These are phyloP conservation scores for Psilopogon haemacephalus DNA, from an alignment of 2,113 vertebrate genomes.

Conservation along the genomic window DNA sequence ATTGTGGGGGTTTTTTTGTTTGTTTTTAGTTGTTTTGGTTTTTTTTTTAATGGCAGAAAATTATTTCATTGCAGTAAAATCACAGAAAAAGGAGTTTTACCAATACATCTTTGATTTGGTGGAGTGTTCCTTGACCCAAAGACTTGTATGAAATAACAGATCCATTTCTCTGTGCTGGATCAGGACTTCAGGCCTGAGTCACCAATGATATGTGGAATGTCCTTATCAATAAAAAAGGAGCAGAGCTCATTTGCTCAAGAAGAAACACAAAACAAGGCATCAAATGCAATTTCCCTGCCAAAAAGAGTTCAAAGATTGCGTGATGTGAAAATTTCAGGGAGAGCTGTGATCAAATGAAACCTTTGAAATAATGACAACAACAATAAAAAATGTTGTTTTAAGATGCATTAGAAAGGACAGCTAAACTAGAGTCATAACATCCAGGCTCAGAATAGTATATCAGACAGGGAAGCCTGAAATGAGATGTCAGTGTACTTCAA, in stretches of 20 bases:
- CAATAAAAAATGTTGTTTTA: not conserved
- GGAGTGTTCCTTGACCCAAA: not conserved
- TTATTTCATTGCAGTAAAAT: not conserved
- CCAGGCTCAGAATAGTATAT: not conserved
- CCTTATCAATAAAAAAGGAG: not conserved
- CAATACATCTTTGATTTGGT: not conserved
- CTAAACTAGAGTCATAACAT: not conserved
- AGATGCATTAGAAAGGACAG: not conserved
- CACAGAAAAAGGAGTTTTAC: not conserved
- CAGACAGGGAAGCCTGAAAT: not conserved
- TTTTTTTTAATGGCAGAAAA: not conserved
- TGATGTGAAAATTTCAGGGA: not conserved
- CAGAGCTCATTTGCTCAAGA: not conserved
- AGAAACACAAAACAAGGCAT: not conserved
- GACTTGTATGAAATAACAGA: not conserved
- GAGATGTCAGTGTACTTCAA: not conserved
- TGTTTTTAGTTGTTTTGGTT: not conserved
- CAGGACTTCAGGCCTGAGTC: not conserved
- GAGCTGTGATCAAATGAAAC: not conserved
- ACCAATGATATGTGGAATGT: not conserved
- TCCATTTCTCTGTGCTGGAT: not conserved
- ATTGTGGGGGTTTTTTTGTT: too few species aligned
- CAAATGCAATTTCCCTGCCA: not conserved
- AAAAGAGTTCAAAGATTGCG: not conserved
- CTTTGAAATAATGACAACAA: not conserved